Conservation (phyloP, 2,113 vertebrate genomes). For the Perca flavescens region DNA sequence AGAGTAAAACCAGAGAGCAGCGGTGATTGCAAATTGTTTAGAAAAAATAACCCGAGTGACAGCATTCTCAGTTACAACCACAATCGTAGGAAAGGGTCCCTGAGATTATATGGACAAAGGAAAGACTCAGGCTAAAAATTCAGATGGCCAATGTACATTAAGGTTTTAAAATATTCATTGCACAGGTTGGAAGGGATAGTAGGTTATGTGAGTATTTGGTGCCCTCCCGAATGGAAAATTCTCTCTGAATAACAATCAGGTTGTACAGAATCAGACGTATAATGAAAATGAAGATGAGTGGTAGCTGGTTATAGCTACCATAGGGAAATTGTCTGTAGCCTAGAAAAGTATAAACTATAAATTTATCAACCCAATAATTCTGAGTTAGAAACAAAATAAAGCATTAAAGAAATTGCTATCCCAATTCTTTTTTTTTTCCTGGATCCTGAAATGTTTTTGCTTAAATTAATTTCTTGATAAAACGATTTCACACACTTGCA, state of each 20-base stretch:
- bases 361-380: conserved; percentile 22
- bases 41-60: conserved; percentile 82
- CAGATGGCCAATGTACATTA: conserved; percentile 89
- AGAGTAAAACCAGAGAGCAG: conserved; percentile 84
- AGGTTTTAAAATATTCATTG: conserved; percentile 97
- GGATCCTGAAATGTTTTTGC: conserved; percentile 11
- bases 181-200: conserved; percentile 88
- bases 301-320: conserved; percentile 33
- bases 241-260: conserved; percentile 91
- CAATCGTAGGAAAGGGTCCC: conserved; percentile 88
- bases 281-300: conserved; percentile 72
- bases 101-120: conserved; percentile 88
- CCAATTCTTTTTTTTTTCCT: neutral
- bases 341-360: conserved; percentile 25
- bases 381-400: conserved; percentile 16
- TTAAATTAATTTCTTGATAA: conserved; percentile 63
- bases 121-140: conserved; percentile 89
- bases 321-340: conserved; percentile 26
- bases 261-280: conserved; percentile 72
- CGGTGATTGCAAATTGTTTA: conserved; percentile 93
- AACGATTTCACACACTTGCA: conserved; percentile 61
- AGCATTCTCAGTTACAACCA: conserved; percentile 89
- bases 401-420: neutral
- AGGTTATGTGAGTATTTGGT: conserved; percentile 90
- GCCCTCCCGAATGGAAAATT: conserved; percentile 89